Base-by-base conservation (phyloP, 2,797 vertebrate species). In the Anableps anableps region DNA sequence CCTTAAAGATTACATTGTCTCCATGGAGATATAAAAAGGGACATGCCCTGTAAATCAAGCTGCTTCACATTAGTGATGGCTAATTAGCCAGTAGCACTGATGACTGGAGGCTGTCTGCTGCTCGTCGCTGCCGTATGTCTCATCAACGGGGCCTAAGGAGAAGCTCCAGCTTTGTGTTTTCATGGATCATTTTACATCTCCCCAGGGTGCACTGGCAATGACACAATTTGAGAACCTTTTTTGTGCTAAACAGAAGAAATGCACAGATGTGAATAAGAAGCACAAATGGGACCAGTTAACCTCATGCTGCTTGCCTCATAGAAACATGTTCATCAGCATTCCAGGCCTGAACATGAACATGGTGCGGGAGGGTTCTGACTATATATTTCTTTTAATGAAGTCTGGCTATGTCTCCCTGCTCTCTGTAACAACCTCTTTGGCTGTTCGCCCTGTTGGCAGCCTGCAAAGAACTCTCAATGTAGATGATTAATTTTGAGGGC, bases 61-160 rank as follows among this genome's bases (percentile, higher is more conserved):
- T 80, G 87, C 89, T 89, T 86, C 89, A 85, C 93, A 95, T 95
- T 95, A 94, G 93, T 89, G 88, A 94, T 87, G 92, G 93, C 88
- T 94, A 95, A 96, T 95, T 94, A 95, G 91, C 85, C 93, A 82
- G 74, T 87, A 87, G 93, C 86, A 68, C 83, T 82, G 87, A 85
- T 47, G 86, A 80, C 91, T 89, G 77, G 58, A 84, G 81, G 88
- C 90, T 84, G 87, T 83, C 77, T 81, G 74, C 66, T 68, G 50
- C 68, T 82, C 0, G 5, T 78, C 83, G 80, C 71, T 84, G 83
- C 80, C 74, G 75, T 89, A 86, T 86, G 83, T 91, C 90, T 92
- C 58, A 36, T 13, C 17, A 83, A 62, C 45, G 38, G 60, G 76
- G 74, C 68, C 81, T 76, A 68, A 16, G 77, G 72, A 82, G 85